A percentile compares a stretch with the other conserved stretches of the same genome.
These are phyloP conservation scores for Ailurus styani DNA, from an alignment of 2,113 vertebrate species.

Conservation along the genomic window DNA sequence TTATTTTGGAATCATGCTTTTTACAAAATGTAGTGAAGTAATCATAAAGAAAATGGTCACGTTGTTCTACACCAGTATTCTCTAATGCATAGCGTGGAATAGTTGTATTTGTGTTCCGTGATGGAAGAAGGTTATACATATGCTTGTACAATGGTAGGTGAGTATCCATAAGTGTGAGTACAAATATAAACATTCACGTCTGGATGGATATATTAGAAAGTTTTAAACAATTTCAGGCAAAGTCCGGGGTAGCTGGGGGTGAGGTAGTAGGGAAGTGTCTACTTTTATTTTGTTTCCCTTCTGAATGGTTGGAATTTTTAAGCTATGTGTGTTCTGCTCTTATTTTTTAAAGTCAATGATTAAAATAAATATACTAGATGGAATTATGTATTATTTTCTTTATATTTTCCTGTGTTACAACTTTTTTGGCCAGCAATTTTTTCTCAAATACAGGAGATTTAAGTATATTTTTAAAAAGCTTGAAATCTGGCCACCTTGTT, in stretches of 20 bases:
- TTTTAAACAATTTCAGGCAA: neutral
- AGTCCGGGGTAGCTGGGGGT: neutral
- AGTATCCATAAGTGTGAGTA: neutral
- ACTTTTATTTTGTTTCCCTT: neutral
- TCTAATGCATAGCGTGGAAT: neutral
- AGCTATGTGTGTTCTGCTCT: neutral
- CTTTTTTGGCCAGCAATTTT: neutral
- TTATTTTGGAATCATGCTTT: neutral
- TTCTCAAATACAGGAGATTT: neutral
- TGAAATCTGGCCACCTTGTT: neutral
- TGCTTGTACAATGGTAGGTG: neutral
- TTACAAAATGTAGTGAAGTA: neutral
- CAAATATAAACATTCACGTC: neutral
- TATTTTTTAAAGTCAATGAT: constrained; percentile 8
- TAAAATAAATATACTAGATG: neutral
- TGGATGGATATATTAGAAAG: neutral
- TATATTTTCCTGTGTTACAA: neutral
- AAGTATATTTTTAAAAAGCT: neutral
- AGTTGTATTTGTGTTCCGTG: constrained; percentile 19
- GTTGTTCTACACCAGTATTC: neutral
- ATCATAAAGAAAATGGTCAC: neutral
- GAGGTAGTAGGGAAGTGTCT: neutral
- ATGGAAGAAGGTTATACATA: neutral
- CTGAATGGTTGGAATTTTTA: neutral
- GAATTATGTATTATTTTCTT: neutral